Percentiles rank a stretch among this genome's conserved stretches.
These are phyloP conservation scores for Entomobrya multifasciata DNA, from an alignment of 2,888 invertebrate genomes.

Conservation along the genomic window DNA sequence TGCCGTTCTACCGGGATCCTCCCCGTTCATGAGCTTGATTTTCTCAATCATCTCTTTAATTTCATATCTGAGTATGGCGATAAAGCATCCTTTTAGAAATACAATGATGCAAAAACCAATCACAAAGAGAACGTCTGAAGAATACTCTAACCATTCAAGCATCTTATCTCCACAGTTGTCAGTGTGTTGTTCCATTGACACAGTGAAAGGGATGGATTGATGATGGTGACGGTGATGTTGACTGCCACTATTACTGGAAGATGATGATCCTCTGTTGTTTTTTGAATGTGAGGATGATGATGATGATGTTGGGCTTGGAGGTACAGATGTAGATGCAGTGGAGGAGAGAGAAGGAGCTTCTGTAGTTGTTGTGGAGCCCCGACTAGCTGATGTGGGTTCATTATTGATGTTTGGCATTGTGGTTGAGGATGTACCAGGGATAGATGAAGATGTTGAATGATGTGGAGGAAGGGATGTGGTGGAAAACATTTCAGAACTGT, in stretches of 20 bases:
- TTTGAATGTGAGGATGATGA: slow-evolving; percentile 15
- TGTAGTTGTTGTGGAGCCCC: slow-evolving; percentile 53
- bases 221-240: slow-evolving; percentile 36
- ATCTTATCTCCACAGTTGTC: slow-evolving; percentile 89
- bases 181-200: slow-evolving; percentile 80
- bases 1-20: slow-evolving; percentile 83
- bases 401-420: slow-evolving; percentile 26
- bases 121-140: slow-evolving; percentile 89
- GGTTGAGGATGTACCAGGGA: neutral
- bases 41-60: slow-evolving; percentile 86
- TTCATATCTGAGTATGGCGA: slow-evolving; percentile 87
- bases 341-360: slow-evolving; percentile 38
- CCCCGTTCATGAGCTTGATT: slow-evolving; percentile 89
- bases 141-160: slow-evolving; percentile 88
- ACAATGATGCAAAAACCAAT: slow-evolving; percentile 93
- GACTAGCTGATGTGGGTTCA: slow-evolving; percentile 17
- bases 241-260: neutral
- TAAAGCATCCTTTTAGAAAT: slow-evolving; percentile 93
- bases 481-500: slow-evolving; percentile 61
- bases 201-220: slow-evolving; percentile 80
- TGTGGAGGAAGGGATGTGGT: slow-evolving; percentile 49
- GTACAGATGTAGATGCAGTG: neutral
- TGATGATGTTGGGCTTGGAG: slow-evolving; percentile 18
- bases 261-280: slow-evolving; percentile 26
- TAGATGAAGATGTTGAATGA: slow-evolving; percentile 26